A percentile compares a stretch with the other conserved stretches of the same genome.
phyloP scores from a whole-genome alignment of 2,797 vertebrate genomes.

The Emys orbicularis region DNA sequence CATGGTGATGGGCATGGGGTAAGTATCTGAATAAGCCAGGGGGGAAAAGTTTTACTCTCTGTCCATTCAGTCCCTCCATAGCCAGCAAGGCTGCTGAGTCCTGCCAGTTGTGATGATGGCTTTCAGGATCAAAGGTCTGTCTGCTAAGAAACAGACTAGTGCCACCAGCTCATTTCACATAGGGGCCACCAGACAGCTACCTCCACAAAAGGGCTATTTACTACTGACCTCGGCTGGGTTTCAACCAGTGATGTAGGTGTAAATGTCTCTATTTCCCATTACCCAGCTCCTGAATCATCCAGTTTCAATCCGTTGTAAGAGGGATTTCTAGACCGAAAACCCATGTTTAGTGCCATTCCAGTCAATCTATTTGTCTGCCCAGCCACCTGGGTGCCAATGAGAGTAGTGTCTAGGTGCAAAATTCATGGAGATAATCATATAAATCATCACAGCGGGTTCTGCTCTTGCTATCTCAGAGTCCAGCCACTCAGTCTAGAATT shows the following conservation, averaged over 20 bases:
- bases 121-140: background rate
- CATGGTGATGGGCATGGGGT: background rate
- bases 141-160: background rate
- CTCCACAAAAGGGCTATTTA: background rate
- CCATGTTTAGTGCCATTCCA: background rate
- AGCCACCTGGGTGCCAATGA: background rate
- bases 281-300: background rate
- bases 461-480: background rate
- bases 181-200: background rate
- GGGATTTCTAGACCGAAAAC: background rate
- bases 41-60: background rate
- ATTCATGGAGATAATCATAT: background rate
- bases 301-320: background rate
- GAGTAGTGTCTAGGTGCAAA: background rate
- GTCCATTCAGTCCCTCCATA: background rate
- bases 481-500: background rate
- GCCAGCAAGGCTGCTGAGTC: background rate
- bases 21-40: fast-evolving
- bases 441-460: background rate
- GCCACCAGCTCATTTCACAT: background rate
- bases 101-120: background rate
- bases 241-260: background rate
- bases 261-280: background rate
- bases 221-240: background rate
- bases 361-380: background rate